A percentile compares a stretch with the other conserved stretches of the same genome.
phyloP scores from a whole-genome alignment of 2,113 vertebrate genomes.

The Epinephelus lanceolatus region DNA sequence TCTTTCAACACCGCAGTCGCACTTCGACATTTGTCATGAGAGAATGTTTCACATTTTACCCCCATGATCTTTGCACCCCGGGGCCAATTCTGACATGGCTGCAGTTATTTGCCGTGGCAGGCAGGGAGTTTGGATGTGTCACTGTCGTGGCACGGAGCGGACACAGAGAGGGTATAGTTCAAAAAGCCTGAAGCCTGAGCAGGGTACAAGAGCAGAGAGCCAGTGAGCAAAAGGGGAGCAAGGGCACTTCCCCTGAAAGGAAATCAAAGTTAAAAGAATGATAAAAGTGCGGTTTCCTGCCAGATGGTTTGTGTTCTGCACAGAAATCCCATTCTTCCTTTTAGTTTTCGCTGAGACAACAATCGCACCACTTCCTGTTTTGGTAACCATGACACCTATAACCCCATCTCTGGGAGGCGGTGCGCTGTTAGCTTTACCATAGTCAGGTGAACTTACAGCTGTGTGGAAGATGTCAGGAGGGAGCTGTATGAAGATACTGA shows the following conservation, averaged over 20 bases:
- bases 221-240: constrained; percentile 49
- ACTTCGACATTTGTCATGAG: constrained; percentile 67
- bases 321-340: constrained; percentile 86
- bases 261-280: constrained; percentile 84
- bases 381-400: constrained; percentile 73
- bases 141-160: constrained; percentile 22
- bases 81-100: constrained; percentile 49
- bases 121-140: constrained; percentile 47
- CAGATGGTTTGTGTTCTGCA: constrained; percentile 86
- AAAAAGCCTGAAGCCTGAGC: constrained; percentile 31
- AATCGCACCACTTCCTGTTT: constrained; percentile 82
- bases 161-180: constrained; percentile 36
- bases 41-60: constrained; percentile 60
- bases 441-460: constrained; percentile 41
- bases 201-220: constrained; percentile 52
- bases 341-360: constrained; percentile 85
- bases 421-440: neutral
- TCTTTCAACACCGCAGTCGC: constrained; percentile 57
- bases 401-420: constrained; percentile 53
- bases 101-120: constrained; percentile 40
- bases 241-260: constrained; percentile 80
- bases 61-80: constrained; percentile 31
- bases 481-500: neutral
- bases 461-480: neutral
- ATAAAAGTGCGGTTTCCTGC: constrained; percentile 86